Conservation (phyloP, 2,888 invertebrate species). For the Xanthorhoe spadicearia region DNA sequence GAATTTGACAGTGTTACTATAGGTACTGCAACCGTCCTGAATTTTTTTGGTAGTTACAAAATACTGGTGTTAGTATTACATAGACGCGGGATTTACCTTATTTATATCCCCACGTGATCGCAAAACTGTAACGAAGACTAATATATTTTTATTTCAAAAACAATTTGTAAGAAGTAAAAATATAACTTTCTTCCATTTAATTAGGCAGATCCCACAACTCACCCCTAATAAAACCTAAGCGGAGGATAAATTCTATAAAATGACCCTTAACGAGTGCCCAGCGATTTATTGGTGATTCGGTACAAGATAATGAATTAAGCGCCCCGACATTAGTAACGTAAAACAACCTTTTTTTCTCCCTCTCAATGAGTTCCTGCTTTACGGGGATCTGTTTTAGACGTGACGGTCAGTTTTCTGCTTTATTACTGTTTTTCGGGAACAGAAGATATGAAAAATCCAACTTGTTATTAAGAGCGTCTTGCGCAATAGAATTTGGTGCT, state of each 20-base stretch:
- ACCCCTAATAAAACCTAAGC: slow-evolving; percentile 49
- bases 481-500: too few species aligned
- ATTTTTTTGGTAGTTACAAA: too few species aligned
- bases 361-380: slow-evolving; percentile 41
- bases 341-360: slow-evolving; percentile 57
- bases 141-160: too few species aligned
- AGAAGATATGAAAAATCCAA: too few species aligned
- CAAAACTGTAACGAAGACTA: too few species aligned
- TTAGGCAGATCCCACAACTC: slow-evolving; percentile 29
- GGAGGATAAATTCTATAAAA: slow-evolving; percentile 62
- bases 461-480: too few species aligned
- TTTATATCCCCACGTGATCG: too few species aligned
- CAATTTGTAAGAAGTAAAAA: too few species aligned
- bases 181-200: slow-evolving; percentile 27
- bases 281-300: slow-evolving; percentile 69
- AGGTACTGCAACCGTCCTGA: too few species aligned
- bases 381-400: slow-evolving; percentile 33
- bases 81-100: too few species aligned
- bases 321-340: slow-evolving; percentile 63
- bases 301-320: slow-evolving; percentile 70
- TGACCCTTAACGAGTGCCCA: slow-evolving; percentile 59
- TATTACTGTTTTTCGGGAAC: not conserved
- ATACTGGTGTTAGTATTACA: too few species aligned
- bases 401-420: not conserved
- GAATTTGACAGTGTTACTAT: too few species aligned